phyloP scores from a whole-genome alignment of 2,888 invertebrate genomes.

The Chaetoderma sp. region DNA sequence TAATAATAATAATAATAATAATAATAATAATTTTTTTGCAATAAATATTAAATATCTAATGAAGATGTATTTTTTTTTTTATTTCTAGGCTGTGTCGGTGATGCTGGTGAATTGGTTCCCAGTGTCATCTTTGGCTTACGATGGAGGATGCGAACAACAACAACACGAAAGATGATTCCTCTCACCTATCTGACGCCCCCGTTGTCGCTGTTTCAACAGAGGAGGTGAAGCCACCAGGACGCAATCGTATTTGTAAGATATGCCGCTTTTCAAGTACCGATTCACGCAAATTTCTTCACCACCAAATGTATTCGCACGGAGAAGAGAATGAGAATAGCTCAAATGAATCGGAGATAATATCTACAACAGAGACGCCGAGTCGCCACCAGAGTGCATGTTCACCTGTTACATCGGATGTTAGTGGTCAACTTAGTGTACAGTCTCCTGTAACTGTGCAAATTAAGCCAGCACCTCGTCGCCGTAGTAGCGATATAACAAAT shows the following conservation, averaged over 20 bases:
- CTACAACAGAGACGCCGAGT: background rate
- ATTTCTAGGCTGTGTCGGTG: too few species aligned
- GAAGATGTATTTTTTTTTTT: background rate
- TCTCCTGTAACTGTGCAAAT: too few species aligned
- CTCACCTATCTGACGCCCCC: background rate
- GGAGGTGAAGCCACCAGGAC: slow-evolving; percentile 34
- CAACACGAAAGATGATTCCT: background rate
- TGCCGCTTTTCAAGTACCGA: slow-evolving; percentile 57
- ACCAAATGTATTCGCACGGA: slow-evolving; percentile 51
- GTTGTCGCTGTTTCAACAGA: background rate
- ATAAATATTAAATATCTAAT: background rate
- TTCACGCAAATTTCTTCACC: slow-evolving; percentile 53
- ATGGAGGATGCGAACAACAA: background rate
- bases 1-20: too few species aligned
- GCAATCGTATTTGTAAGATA: slow-evolving; percentile 54
- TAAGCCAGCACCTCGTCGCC: slow-evolving; percentile 7
- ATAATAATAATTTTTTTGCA: background rate
- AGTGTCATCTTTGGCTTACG: background rate
- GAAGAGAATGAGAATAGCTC: slow-evolving; percentile 40
- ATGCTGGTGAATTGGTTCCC: background rate
- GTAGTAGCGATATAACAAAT: background rate
- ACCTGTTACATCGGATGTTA: too few species aligned
- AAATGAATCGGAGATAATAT: background rate
- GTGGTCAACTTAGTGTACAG: too few species aligned
- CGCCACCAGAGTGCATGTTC: background rate